A percentile compares a stretch with the other conserved stretches of the same genome.
phyloP scores from a whole-genome alignment of 1,140 invertebrate species.

The Diachasmimorpha longicaudata region DNA sequence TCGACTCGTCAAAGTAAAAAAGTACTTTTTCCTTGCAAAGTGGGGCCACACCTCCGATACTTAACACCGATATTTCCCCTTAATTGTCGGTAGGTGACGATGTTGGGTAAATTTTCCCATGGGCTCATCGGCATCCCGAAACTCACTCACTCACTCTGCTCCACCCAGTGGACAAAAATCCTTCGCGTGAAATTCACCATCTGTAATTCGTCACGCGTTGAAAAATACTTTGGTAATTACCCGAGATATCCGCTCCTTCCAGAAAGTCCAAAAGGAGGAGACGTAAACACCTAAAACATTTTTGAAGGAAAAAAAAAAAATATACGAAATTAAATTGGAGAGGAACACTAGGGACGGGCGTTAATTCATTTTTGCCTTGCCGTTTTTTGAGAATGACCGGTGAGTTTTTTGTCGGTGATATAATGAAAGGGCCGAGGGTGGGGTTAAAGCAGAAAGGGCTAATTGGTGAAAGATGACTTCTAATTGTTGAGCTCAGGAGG shows the following conservation, averaged over 20 bases:
- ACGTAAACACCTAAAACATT: background rate
- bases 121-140: background rate
- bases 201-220: background rate
- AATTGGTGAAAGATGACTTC: slow-evolving; percentile 9
- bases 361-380: background rate
- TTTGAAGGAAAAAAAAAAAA: background rate
- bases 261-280: background rate
- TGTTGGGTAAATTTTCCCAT: background rate
- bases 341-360: background rate
- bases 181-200: background rate
- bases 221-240: background rate
- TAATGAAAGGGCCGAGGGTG: background rate
- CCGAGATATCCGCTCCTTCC: background rate
- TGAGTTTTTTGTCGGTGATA: background rate
- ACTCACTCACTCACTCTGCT: no score
- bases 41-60: no score
- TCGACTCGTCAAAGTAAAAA: no score
- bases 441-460: background rate
- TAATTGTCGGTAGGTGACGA: no score
- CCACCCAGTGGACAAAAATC: background rate
- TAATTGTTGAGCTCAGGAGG: background rate
- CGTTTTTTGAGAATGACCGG: background rate
- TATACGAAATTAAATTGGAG: no score
- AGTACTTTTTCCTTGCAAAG: no score
- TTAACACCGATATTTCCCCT: no score